Evolutionary conservation across 2,113 vertebrate genomes (phyloP).

Genomic region (Conger conger): DNA sequence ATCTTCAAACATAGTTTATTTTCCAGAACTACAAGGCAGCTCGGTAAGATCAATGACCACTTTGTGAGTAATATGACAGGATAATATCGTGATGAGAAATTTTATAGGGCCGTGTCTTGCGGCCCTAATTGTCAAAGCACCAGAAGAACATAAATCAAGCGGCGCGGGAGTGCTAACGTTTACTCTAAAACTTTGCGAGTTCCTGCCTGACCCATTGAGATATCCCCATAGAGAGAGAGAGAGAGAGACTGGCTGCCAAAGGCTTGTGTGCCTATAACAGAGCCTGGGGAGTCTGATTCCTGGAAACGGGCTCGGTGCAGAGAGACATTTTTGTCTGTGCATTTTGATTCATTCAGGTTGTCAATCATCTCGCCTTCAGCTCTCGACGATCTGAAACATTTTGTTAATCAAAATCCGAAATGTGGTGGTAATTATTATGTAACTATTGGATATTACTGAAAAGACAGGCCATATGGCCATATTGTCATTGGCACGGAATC

Average conservation of each 20-base stretch:
- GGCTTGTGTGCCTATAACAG: neutral
- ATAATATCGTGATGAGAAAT: conserved; percentile 44
- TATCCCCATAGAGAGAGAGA: conserved; percentile 1
- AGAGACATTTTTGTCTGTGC: neutral
- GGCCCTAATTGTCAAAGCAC: conserved; percentile 49
- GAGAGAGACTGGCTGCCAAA: conserved; percentile 40
- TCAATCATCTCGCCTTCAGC: neutral
- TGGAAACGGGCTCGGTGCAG: neutral
- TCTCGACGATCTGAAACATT: neutral
- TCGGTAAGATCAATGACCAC: neutral
- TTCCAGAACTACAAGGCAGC: conserved; percentile 49
- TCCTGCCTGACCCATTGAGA: conserved; percentile 46
- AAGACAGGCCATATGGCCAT: conserved; percentile 32
- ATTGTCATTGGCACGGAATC: conserved; percentile 41
- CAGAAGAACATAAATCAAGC: conserved; percentile 49
- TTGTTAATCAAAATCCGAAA: neutral
- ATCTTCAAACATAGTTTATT: conserved; percentile 55
- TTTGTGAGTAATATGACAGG: conserved; percentile 38
- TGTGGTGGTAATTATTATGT: too few relatives aligned
- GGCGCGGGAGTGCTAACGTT: conserved; percentile 3
- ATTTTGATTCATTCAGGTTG: neutral
- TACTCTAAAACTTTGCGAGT: conserved; percentile 17
- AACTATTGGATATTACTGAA: conserved; percentile 1
- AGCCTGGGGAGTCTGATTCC: neutral
- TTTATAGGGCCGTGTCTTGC: conserved; percentile 39